phyloP scores from a whole-genome alignment of 2,113 vertebrate genomes.

The Okapia johnstoni region DNA sequence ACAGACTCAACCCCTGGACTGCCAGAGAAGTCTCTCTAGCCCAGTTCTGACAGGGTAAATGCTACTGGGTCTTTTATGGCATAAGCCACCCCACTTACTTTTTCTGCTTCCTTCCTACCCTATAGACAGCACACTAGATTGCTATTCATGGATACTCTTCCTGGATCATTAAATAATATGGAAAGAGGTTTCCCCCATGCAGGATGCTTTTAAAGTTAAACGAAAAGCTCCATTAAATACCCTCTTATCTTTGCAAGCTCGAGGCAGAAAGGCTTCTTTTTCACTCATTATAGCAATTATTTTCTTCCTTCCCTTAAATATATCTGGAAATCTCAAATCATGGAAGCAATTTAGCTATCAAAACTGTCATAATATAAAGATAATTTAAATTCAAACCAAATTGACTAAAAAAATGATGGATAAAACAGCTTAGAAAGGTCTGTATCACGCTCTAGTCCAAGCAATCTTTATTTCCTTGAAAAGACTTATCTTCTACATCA shows the following conservation, averaged over 20 bases:
- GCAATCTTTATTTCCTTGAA: constrained; percentile 43
- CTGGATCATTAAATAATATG: constrained; percentile 45
- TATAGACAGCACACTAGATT: background rate
- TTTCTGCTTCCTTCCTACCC: background rate
- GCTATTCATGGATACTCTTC: constrained; percentile 28
- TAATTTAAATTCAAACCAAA: constrained; percentile 62
- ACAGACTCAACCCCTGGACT: background rate
- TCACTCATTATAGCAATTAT: constrained; percentile 63
- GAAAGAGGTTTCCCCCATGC: background rate
- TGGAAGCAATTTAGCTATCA: constrained; percentile 66
- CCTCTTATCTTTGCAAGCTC: constrained; percentile 54
- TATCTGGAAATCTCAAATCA: constrained; percentile 61
- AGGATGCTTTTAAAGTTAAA: constrained; percentile 53
- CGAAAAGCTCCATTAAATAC: constrained; percentile 45
- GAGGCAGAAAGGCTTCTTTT: constrained; percentile 50
- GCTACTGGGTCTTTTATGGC: background rate
- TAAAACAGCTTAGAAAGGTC: constrained; percentile 33
- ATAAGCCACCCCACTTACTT: background rate
- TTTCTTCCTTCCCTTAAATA: constrained; percentile 62
- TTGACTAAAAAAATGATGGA: constrained; percentile 34
- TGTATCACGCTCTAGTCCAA: constrained; percentile 1
- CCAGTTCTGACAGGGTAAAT: background rate
- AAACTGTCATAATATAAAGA: constrained; percentile 61
- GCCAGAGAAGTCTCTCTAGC: background rate
- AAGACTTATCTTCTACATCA: constrained; percentile 41